Evolutionary conservation across 2,113 vertebrate genomes (phyloP).

Genomic region (Tragelaphus imberbis): DNA sequence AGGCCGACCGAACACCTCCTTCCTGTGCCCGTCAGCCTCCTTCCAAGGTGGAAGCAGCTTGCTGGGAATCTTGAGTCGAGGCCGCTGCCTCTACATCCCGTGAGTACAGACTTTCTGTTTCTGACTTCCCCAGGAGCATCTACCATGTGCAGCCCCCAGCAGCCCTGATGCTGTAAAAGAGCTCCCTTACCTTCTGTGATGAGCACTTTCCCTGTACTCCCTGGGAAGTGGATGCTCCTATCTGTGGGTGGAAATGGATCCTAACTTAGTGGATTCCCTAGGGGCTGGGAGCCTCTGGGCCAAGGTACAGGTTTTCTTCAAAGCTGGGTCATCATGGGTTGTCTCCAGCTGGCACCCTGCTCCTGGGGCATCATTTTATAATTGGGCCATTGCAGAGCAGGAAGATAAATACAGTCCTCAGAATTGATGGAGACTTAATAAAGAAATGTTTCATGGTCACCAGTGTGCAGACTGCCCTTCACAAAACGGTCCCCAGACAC

Average conservation of each 20-base stretch:
- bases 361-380: not conserved
- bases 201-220: not conserved
- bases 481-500: not conserved
- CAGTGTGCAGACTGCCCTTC: not conserved
- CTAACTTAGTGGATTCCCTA: not conserved
- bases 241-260: not conserved
- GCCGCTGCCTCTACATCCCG: not conserved
- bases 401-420: not conserved
- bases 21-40: not conserved
- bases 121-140: not conserved
- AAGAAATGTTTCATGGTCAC: not conserved
- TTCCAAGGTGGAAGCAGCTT: not conserved
- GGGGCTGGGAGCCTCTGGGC: not conserved
- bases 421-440: not conserved
- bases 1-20: not conserved
- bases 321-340: not conserved
- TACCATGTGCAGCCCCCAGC: not conserved
- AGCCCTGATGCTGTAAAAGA: not conserved
- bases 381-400: not conserved
- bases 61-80: not conserved
- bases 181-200: not conserved
- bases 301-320: not conserved
- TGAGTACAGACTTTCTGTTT: not conserved
- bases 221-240: not conserved
- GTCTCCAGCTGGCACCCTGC: not conserved